Evolutionary conservation across 2,888 invertebrate genomes (phyloP), one percentile per base, ranked within the genome.

Genomic region (Melipona beecheii): DNA sequence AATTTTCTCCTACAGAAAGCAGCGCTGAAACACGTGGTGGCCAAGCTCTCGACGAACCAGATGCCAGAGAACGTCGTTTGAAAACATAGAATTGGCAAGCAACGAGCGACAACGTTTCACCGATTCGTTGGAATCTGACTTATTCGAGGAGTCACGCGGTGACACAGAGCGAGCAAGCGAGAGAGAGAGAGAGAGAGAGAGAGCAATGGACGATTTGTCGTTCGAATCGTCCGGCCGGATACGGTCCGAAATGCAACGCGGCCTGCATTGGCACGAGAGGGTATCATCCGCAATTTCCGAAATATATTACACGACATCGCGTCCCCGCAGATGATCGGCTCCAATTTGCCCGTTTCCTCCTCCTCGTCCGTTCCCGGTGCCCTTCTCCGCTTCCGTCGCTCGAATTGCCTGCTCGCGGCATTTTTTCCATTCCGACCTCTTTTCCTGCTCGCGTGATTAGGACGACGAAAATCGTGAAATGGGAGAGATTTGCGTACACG

Each of bases 251-350:
- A 85, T 87, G 81, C 88, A 84, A 90, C 83, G 78, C 64, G 81
- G 75, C 72, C 75, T 36, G 65, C 85, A 75, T 64, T 78, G 78
- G 64, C 65, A 62, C 76, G 73, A 64, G 62, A 71, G 82, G 72
- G 84, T 86, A 87, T 87, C 84, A 84, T 84, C 84, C 85, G 84
- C 89, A 88, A 89, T 89, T 90, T 90, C 87, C 87, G 87, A 88
- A 90, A 91, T 90, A 87, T 90, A 89, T 90, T 89, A 90, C 89
- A 87, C 84, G 81, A 78, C 85, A 86, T 84, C 87, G 85, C 31
- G 31, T 87, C 86, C 86, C 86, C 81, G 76, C 80, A 86, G 89
- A 89, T 87, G 83, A 88, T 89, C 82, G 86, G 75, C 73, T 86
- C 87, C 83, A 92, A 91, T 89, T 87, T 81, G 68, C 80, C 74